Evolutionary conservation across 2,888 invertebrate species (phyloP).

Genomic region (Parnassius glacialis): DNA sequence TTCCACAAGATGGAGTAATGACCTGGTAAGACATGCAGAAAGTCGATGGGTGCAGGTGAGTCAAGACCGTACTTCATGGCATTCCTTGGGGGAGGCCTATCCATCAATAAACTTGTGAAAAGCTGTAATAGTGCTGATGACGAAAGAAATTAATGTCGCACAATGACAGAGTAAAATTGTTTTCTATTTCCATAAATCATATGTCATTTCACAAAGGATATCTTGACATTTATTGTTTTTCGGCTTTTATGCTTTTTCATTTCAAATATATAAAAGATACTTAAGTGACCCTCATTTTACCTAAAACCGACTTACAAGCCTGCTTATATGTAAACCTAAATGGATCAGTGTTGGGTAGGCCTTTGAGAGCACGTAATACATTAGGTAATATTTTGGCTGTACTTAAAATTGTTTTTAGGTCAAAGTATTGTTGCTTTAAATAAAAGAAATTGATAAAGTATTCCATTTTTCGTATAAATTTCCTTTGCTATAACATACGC

Average conservation of each 20-base stretch:
- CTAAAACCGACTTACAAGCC: slow-evolving; percentile 26
- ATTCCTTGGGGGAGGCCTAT: too few species aligned
- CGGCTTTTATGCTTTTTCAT: slow-evolving; percentile 19
- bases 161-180: not conserved
- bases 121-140: too few species aligned
- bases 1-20: too few species aligned
- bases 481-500: too few species aligned
- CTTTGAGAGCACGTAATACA: slow-evolving; percentile 18
- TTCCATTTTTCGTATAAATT: too few species aligned
- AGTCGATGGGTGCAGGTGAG: too few species aligned
- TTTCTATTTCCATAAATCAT: not conserved
- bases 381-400: slow-evolving; percentile 14
- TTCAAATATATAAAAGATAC: slow-evolving; percentile 21
- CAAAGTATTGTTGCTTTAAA: too few species aligned
- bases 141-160: not conserved
- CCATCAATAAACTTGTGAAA: too few species aligned
- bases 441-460: too few species aligned
- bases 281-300: slow-evolving; percentile 27
- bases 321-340: slow-evolving; percentile 22
- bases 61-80: too few species aligned
- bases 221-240: slow-evolving; percentile 20
- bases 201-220: slow-evolving; percentile 1
- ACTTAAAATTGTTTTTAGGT: slow-evolving; percentile 12
- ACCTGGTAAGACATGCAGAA: too few species aligned
- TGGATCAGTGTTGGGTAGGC: slow-evolving; percentile 23